Conservation (phyloP, 2,888 invertebrate species). For the Drosophila peninsularis region DNA sequence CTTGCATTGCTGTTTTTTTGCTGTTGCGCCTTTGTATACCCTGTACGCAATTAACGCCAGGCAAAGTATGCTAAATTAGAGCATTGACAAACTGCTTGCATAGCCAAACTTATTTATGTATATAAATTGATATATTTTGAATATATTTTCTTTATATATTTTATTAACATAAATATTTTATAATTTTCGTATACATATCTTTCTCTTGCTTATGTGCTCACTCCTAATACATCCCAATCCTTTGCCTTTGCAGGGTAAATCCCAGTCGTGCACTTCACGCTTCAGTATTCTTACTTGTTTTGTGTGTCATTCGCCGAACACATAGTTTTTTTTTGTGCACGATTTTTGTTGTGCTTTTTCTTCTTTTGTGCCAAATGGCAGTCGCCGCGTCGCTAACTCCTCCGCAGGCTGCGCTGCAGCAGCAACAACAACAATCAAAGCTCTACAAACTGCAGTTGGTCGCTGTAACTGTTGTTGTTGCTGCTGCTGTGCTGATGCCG, state of each 20-base stretch:
- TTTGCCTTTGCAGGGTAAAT: conserved; percentile 21
- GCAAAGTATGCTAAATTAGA: not conserved
- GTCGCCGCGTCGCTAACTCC: conserved; percentile 49
- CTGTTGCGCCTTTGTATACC: conserved; percentile 31
- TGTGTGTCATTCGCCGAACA: conserved; percentile 44
- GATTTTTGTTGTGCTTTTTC: conserved; percentile 19
- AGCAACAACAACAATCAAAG: conserved; percentile 26
- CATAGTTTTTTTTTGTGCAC: conserved; percentile 27
- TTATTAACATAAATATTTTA: not conserved
- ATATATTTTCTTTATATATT: not conserved
- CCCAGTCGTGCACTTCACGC: not conserved
- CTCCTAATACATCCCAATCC: not conserved
- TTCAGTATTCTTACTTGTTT: conserved; percentile 31
- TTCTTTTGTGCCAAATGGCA: conserved; percentile 52
- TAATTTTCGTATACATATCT: not conserved
- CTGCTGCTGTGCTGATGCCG: conserved; percentile 20
- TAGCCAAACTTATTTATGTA: not conserved
- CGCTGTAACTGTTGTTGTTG: conserved; percentile 22
- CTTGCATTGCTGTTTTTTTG: conserved; percentile 50
- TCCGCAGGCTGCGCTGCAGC: conserved; percentile 35
- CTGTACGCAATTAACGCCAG: not conserved
- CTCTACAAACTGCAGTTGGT: conserved; percentile 46
- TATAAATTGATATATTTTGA: not conserved
- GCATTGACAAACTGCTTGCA: not conserved
- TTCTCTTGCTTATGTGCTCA: not conserved